Evolutionary conservation across 2,113 vertebrate species (phyloP), one percentile per base, ranked within the genome.

Genomic region (Halcyon malimbica): DNA sequence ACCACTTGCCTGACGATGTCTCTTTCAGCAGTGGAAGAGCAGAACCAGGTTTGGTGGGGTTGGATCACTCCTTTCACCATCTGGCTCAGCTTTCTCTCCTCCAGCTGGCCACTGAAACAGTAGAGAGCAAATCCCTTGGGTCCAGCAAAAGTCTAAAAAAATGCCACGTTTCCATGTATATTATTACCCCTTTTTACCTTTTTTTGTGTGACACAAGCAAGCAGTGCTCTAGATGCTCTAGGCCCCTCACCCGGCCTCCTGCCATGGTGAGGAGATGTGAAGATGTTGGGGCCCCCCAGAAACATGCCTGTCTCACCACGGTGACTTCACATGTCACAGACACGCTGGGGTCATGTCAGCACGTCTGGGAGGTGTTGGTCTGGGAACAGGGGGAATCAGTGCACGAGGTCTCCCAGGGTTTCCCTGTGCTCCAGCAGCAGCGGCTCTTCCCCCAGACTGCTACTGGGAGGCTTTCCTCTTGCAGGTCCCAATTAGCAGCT

Each of bases 271-370:
- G 67, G 71, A 83, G 41, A 57, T 1, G 1, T 28, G 70, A 29
- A 76, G 35, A 24, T 57, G 10, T 26, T 53, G 71, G 41, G 29
- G 15, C 13, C 28, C 25, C 39, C 39, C 77, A n/a, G 70, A 77
- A 83, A 51, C 35, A 39, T 0, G 7, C 39, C 51, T 64, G 21
- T 78, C 81, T 48, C 65, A 56, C 44, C 4, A 1, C 3, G 0
- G 51, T 80, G 78, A 76, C 59, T 53, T 73, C 78, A 60, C 19
- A 3, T 29, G 37, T 87, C 90, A 67, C 75, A 2, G 3, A 25
- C 75, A 79, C 1, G 0, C 53, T n/a, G 74, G 35, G 65, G 39
- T 87, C 42, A 37, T 1, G 0, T 75, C 68, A 44, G 42, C 48
- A 35, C 10, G 2, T 76, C 70, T 56, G 57, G 53, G 41, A 87